Evolutionary conservation across 2,888 invertebrate species (phyloP).

Genomic region (Plemyria rubiginata): DNA sequence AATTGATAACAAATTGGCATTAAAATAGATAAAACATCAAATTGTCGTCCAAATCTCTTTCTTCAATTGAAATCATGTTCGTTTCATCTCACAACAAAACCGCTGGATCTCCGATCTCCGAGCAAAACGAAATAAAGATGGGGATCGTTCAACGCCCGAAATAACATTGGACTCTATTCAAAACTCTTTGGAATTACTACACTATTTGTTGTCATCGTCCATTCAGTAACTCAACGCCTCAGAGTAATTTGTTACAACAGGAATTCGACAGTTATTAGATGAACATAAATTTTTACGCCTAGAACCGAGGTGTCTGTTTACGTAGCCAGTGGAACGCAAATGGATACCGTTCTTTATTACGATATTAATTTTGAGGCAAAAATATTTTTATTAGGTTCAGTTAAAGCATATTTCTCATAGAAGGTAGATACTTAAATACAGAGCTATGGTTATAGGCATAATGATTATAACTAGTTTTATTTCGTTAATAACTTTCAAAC

Average conservation of each 20-base stretch:
- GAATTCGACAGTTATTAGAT: conserved; percentile 75
- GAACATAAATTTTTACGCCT: conserved; percentile 66
- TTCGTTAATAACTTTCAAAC: conserved; percentile 27
- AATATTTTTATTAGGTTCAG: conserved; percentile 50
- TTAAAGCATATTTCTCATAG: conserved; percentile 46
- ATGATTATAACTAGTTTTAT: conserved; percentile 31
- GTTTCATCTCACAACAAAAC: conserved; percentile 40
- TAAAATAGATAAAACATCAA: conserved; percentile 40
- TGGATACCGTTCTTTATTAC: conserved; percentile 52
- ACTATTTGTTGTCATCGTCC: conserved; percentile 78
- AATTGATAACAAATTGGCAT: conserved; percentile 32
- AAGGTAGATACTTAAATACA: conserved; percentile 11
- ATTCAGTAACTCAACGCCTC: conserved; percentile 81
- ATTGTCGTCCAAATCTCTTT: conserved; percentile 33
- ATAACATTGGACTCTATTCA: conserved; percentile 84
- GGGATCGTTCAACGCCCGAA: conserved; percentile 78
- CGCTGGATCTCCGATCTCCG: conserved; percentile 62
- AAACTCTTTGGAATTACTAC: conserved; percentile 82
- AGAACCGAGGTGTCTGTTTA: conserved; percentile 55
- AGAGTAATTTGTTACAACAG: conserved; percentile 69
- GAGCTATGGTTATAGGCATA: conserved; percentile 24
- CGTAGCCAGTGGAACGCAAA: conserved; percentile 51
- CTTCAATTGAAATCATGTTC: conserved; percentile 31
- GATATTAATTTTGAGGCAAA: conserved; percentile 54
- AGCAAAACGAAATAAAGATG: conserved; percentile 71